Percentiles rank a stretch among this genome's conserved stretches.
These are phyloP conservation scores for Drosophila testacea DNA, from an alignment of 2,888 invertebrate species.

Conservation along the genomic window DNA sequence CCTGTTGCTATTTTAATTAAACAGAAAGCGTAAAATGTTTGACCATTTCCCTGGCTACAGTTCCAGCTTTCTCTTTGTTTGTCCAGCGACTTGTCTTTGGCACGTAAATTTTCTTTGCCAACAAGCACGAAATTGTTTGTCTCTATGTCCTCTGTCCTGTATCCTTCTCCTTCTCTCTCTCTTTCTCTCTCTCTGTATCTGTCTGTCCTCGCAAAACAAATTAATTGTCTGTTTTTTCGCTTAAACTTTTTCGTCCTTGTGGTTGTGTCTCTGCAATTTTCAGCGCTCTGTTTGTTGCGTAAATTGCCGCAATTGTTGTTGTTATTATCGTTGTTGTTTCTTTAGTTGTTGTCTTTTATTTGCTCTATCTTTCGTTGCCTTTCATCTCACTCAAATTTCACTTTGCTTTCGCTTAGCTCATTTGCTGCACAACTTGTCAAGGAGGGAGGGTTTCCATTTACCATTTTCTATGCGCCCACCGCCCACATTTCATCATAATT, in stretches of 20 bases:
- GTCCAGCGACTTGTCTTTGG: constrained; percentile 68
- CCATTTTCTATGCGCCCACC: constrained; percentile 39
- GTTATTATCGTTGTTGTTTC: constrained; percentile 23
- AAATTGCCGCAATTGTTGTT: constrained; percentile 59
- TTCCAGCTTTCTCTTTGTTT: constrained; percentile 38
- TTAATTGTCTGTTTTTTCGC: constrained; percentile 73
- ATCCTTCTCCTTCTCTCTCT: constrained; percentile 19
- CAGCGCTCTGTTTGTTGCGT: constrained; percentile 69
- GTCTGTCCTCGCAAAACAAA: constrained; percentile 60
- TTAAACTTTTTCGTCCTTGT: constrained; percentile 64
- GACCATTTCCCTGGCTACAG: constrained; percentile 54
- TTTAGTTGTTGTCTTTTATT: constrained; percentile 43
- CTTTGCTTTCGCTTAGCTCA: constrained; percentile 74
- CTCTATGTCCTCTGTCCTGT: constrained; percentile 33
- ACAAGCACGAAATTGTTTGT: constrained; percentile 78
- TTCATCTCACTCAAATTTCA: constrained; percentile 66
- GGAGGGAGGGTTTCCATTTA: constrained; percentile 7
- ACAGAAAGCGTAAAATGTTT: constrained; percentile 81
- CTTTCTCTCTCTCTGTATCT: constrained; percentile 14
- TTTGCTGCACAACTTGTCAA: constrained; percentile 63
- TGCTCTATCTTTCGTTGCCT: constrained; percentile 40
- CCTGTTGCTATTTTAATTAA: constrained; percentile 75
- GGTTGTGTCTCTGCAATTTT: constrained; percentile 58
- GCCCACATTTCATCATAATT: constrained; percentile 65
- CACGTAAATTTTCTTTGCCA: constrained; percentile 80